A percentile compares a stretch with the other conserved stretches of the same genome.
Evolutionary conservation across 2,888 invertebrate genomes (phyloP).

Genomic region (Melanostoma scalare): DNA sequence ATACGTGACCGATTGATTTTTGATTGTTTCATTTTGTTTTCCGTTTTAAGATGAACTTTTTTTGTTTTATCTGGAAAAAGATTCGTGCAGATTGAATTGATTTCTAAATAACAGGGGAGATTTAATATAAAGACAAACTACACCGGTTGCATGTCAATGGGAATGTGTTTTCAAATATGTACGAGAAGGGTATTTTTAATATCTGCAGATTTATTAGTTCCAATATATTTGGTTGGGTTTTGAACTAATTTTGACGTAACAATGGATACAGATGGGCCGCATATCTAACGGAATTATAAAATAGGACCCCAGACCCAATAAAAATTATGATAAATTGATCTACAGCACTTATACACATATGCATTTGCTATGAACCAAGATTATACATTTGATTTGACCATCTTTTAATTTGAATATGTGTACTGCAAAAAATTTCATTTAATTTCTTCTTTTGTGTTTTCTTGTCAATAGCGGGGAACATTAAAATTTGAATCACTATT

Average conservation of each 20-base stretch:
- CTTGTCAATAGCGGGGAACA: too few species aligned
- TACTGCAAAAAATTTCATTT: too few species aligned
- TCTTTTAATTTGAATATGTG: too few species aligned
- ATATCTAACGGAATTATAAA: slow-evolving; percentile 60
- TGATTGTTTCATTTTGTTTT: slow-evolving; percentile 71
- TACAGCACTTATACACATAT: too few species aligned
- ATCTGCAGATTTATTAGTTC: slow-evolving; percentile 63
- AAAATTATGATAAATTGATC: slow-evolving; percentile 45
- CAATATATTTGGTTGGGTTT: slow-evolving; percentile 56
- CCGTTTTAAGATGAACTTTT: slow-evolving; percentile 62
- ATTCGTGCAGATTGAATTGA: slow-evolving; percentile 71
- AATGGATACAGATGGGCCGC: slow-evolving; percentile 50
- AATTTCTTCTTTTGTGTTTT: too few species aligned
- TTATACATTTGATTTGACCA: too few species aligned
- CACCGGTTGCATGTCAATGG: slow-evolving; percentile 70
- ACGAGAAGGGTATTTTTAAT: slow-evolving; percentile 58
- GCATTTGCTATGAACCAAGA: too few species aligned
- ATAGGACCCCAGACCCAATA: slow-evolving; percentile 39
- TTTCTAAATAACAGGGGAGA: slow-evolving; percentile 70
- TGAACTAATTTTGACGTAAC: slow-evolving; percentile 45
- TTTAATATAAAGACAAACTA: slow-evolving; percentile 68
- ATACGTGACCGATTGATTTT: slow-evolving; percentile 73
- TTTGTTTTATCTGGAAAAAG: slow-evolving; percentile 65
- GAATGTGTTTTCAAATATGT: slow-evolving; percentile 29
- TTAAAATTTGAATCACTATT: too few species aligned